Conservation (phyloP, 1,140 invertebrate genomes). For the Euwallacea fornicatus region DNA sequence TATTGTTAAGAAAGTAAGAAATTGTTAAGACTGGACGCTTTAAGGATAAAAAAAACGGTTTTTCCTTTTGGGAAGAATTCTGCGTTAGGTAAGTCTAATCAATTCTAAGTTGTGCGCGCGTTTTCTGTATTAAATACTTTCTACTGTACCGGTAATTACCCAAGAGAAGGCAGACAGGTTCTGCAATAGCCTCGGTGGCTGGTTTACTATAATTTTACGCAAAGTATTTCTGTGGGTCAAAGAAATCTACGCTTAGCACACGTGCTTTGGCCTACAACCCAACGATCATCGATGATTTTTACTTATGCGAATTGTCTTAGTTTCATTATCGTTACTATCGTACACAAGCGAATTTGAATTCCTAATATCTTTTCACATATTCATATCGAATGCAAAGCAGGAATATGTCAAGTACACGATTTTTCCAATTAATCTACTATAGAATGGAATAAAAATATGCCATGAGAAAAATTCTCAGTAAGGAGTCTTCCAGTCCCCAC, state of each 20-base stretch:
- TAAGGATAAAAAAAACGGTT: too few relatives aligned
- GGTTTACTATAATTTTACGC: background rate
- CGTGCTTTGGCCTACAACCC: constrained; percentile 1
- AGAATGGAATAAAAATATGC: too few relatives aligned
- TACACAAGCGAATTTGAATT: background rate
- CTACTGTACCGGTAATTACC: background rate
- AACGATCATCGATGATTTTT: too few relatives aligned
- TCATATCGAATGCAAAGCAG: background rate
- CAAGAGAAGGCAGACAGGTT: background rate
- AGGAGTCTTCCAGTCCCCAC: too few relatives aligned
- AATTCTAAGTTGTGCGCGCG: background rate
- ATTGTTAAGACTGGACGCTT: too few relatives aligned
- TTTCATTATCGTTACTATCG: background rate
- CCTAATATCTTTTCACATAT: background rate
- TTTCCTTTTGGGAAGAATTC: too few relatives aligned
- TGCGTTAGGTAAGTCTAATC: too few relatives aligned
- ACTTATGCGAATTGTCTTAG: too few relatives aligned
- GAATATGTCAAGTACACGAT: background rate
- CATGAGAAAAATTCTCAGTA: too few relatives aligned
- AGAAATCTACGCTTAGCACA: constrained; percentile 15
- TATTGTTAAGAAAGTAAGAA: too few relatives aligned
- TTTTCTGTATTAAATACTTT: constrained; percentile 3
- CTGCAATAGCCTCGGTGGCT: background rate
- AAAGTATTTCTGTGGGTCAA: constrained; percentile 28
- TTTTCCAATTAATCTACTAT: background rate